Conservation (phyloP, 2,888 invertebrate genomes). For the Xylota segnis region DNA sequence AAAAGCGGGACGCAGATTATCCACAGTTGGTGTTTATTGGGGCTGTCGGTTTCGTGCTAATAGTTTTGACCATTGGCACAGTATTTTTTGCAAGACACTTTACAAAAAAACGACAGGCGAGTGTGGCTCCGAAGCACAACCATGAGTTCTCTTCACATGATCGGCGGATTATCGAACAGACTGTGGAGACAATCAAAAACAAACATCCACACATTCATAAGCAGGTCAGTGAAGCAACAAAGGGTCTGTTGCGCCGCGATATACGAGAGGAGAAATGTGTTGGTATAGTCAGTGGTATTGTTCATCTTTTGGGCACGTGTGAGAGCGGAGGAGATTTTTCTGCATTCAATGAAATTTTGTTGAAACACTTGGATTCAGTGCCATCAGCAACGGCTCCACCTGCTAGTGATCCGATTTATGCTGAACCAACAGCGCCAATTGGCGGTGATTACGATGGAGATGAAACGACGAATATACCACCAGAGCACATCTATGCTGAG, state of each 20-base stretch:
- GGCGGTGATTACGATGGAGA: constrained; percentile 51
- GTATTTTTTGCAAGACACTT: constrained; percentile 72
- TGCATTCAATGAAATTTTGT: constrained; percentile 80
- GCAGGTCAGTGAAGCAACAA: constrained; percentile 78
- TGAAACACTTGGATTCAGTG: constrained; percentile 79
- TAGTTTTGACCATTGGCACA: constrained; percentile 70
- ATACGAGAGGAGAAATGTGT: constrained; percentile 80
- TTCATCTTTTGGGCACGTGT: constrained; percentile 79
- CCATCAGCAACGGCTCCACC: constrained; percentile 78
- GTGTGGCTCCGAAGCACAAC: constrained; percentile 65
- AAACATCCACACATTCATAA: constrained; percentile 81
- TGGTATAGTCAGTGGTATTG: constrained; percentile 80
- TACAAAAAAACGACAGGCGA: constrained; percentile 33
- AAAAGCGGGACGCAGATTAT: constrained; percentile 72
- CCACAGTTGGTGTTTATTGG: constrained; percentile 77
- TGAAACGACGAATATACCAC: constrained; percentile 55
- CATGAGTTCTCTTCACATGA: constrained; percentile 80
- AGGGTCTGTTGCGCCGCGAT: constrained; percentile 78
- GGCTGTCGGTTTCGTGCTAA: constrained; percentile 54
- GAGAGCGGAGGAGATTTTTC: constrained; percentile 80
- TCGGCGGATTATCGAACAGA: constrained; percentile 79
- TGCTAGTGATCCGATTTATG: constrained; percentile 80
- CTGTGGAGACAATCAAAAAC: constrained; percentile 79
- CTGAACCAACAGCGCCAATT: constrained; percentile 79
- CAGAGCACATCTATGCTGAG: constrained; percentile 82